Evolutionary conservation across 2,113 vertebrate species (phyloP).

Genomic region (Hippoglossus stenolepis): DNA sequence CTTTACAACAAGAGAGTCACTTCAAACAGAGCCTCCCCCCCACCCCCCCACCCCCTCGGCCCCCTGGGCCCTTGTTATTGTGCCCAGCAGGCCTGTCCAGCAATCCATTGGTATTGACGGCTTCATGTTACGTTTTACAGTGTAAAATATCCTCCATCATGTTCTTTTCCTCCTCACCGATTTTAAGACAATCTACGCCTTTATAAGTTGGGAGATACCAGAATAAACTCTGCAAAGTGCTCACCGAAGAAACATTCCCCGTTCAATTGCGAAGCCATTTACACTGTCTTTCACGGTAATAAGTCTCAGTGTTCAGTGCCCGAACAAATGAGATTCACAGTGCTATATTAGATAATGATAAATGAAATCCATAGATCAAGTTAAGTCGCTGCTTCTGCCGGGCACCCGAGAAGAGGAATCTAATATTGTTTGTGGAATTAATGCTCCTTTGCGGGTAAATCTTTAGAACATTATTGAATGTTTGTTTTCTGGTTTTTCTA

Average conservation of each 20-base stretch:
- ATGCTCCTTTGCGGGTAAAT: constrained; percentile 46
- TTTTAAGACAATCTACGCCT: neutral
- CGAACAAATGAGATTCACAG: constrained; percentile 59
- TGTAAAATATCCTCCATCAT: neutral
- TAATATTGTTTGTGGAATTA: constrained; percentile 59
- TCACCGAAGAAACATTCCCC: constrained; percentile 33
- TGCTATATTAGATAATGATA: constrained; percentile 63
- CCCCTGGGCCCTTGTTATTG: neutral
- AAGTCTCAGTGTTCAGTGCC: constrained; percentile 48
- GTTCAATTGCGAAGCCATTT: constrained; percentile 52
- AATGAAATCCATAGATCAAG: constrained; percentile 76
- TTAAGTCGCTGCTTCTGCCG: constrained; percentile 47
- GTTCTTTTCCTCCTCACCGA: neutral
- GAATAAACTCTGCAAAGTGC: constrained; percentile 13
- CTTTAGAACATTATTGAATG: constrained; percentile 50
- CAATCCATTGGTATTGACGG: neutral
- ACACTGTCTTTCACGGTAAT: constrained; percentile 58
- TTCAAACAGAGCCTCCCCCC: too few species aligned
- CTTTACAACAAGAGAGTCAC: neutral
- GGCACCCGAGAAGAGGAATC: constrained; percentile 27
- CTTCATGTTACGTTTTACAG: neutral
- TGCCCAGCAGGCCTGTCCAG: neutral
- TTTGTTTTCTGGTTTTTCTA: constrained; percentile 48
- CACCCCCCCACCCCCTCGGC: neutral
- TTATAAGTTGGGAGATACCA: constrained; percentile 6